Evolutionary conservation across 2,888 invertebrate genomes (phyloP), one percentile per base, ranked within the genome.

Genomic region (Chirona hameri): DNA sequence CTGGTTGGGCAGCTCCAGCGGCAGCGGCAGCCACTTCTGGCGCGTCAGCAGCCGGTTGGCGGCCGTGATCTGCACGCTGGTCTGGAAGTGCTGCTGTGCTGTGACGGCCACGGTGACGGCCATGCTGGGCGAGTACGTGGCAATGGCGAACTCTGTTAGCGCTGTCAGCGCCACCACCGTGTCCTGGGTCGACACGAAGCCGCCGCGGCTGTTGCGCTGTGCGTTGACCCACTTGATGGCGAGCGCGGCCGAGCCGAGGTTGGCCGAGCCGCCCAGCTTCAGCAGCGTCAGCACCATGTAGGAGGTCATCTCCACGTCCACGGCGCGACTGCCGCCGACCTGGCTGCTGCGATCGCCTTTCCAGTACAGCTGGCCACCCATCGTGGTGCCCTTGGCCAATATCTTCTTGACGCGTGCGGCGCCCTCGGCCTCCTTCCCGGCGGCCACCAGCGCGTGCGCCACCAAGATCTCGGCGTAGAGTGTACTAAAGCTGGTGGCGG

Each of bases 141-240:
- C 46, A 24, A 76, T 46, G 46, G 76, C 76, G 76, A 76, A 76
- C 76, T 76, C n/a, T 21, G 82, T 31, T 21, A 83, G 69, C 21
- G 83, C 83, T 76, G 82, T 79, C n/a, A 83, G 81, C 29, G 82
- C 83, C n/a, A 83, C 79, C n/a, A 83, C 82, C 3, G 83, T 83
- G 55, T 83, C 83, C 60, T 82, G 82, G 21, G 82, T 79, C 9
- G 76, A 55, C 24, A 60, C 31, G 55, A 83, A 83, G 21, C 94
- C 94, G 7, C 95, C 95, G 4, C 91, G 88, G 7, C 91, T 88
- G 83, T 91, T 91, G 76, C 93, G 89, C 86, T 93, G 92, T 2
- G 91, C 90, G 12, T 92, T 90, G 81, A 95, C 89, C 94, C 95
- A 95, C 83, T 92, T 91, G 0, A 93, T 90, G 2, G 93, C 92